Conservation (phyloP, 2,113 vertebrate species). For the Rhinoptilus africanus region DNA sequence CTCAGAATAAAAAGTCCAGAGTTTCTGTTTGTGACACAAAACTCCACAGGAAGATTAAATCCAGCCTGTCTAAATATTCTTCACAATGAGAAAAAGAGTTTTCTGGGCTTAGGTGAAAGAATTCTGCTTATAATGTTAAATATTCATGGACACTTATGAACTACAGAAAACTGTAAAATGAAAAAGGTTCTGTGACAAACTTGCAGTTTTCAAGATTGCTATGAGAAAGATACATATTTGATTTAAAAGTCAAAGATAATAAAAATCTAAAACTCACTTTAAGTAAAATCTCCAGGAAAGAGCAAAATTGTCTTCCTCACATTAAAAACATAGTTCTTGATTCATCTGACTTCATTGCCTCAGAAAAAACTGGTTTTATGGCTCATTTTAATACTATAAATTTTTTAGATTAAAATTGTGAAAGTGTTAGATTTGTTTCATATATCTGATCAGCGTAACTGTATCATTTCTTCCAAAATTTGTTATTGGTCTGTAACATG, state of each 20-base stretch:
- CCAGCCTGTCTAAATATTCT: not conserved
- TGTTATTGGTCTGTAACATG: conserved; percentile 8
- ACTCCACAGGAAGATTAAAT: not conserved
- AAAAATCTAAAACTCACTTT: not conserved
- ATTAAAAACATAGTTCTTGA: not conserved
- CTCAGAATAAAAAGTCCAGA: not conserved
- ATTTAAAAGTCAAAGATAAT: not conserved
- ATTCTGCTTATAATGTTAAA: not conserved
- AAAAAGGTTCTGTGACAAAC: not conserved
- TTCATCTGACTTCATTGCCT: not conserved
- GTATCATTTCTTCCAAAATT: not conserved
- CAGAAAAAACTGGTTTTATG: not conserved
- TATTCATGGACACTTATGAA: not conserved
- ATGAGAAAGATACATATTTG: not conserved
- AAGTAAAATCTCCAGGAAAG: not conserved
- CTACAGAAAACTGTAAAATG: not conserved
- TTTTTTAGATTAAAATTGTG: conserved; percentile 17
- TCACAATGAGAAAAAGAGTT: not conserved
- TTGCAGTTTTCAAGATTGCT: not conserved
- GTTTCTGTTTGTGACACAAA: not conserved
- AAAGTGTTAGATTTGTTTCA: not conserved
- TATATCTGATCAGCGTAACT: conserved; percentile 23
- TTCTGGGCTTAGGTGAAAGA: not conserved
- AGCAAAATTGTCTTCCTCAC: not conserved
- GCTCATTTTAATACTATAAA: not conserved